Percentiles rank a stretch among this genome's conserved stretches.
Conservation (phyloP, 2,113 vertebrate genomes). For the Girardinichthys multiradiatus region DNA sequence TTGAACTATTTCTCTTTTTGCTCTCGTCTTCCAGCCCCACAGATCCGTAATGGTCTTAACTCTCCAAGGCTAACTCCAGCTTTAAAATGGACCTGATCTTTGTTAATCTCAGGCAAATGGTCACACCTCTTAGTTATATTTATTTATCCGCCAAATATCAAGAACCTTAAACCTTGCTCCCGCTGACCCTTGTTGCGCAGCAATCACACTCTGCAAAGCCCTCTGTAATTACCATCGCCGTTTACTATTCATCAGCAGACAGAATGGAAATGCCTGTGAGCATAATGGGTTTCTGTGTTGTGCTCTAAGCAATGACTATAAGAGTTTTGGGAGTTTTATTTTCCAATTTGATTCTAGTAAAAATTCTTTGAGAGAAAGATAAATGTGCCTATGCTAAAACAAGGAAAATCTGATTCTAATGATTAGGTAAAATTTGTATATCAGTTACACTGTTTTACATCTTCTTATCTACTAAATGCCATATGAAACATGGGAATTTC, state of each 20-base stretch:
- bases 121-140: constrained; percentile 62
- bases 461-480: too few relatives aligned
- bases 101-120: constrained; percentile 19
- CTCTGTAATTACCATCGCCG: constrained; percentile 64
- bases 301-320: constrained; percentile 14
- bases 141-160: constrained; percentile 69
- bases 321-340: constrained; percentile 20
- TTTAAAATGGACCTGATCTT: constrained; percentile 38
- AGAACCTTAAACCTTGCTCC: constrained; percentile 61
- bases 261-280: constrained; percentile 42
- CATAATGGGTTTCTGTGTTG: constrained; percentile 32
- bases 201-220: constrained; percentile 64
- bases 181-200: constrained; percentile 44
- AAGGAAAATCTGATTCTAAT: constrained; percentile 10
- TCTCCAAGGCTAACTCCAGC: constrained; percentile 45
- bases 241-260: constrained; percentile 60
- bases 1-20: constrained; percentile 40
- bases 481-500: too few relatives aligned
- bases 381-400: constrained; percentile 5
- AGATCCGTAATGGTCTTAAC: constrained; percentile 47
- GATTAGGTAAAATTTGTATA: neutral
- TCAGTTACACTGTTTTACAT: too few relatives aligned
- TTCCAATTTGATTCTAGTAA: constrained; percentile 29
- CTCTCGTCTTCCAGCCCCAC: constrained; percentile 24
- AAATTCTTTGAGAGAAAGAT: constrained; percentile 30